Percentiles rank a stretch among this genome's conserved stretches.
Conservation (phyloP, 1,140 invertebrate species). For the Drosophila orosa region DNA sequence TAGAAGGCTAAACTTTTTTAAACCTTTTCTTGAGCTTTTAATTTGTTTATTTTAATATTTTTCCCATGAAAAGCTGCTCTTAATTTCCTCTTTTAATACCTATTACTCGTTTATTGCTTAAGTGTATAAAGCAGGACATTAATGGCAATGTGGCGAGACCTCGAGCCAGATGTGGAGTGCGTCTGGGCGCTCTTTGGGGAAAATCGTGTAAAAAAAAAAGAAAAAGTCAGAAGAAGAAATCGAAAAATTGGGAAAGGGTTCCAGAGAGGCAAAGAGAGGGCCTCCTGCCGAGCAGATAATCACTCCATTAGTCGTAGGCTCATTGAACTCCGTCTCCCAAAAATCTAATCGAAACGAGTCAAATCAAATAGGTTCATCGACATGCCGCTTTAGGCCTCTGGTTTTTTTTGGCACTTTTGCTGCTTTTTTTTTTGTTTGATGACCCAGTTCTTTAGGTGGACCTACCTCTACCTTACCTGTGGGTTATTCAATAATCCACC, state of each 20-base stretch:
- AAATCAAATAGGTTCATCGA: constrained; percentile 60
- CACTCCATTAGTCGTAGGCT: constrained; percentile 71
- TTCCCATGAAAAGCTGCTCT: background rate
- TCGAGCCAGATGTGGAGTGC: constrained; percentile 20
- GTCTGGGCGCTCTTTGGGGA: constrained; percentile 7
- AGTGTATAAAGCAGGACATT: constrained; percentile 49
- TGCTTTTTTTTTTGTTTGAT: constrained; percentile 18
- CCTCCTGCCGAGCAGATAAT: constrained; percentile 62
- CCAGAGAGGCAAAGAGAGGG: background rate
- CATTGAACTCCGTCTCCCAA: constrained; percentile 56
- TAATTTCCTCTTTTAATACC: background rate
- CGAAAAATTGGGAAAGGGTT: constrained; percentile 1
- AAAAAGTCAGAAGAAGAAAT: background rate
- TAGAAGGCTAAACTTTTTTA: too few species aligned
- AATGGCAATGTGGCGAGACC: constrained; percentile 36
- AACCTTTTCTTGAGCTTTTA: too few species aligned
- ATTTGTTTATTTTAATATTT: background rate
- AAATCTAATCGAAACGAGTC: constrained; percentile 19
- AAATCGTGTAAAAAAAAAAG: background rate
- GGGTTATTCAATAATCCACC: constrained; percentile 71
- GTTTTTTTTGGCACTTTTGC: background rate
- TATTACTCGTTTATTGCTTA: background rate
- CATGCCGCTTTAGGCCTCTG: background rate
- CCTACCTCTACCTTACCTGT: constrained; percentile 3
- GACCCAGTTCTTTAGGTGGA: constrained; percentile 45